Percentiles rank a stretch among this genome's conserved stretches.
phyloP scores from a whole-genome alignment of 1,140 invertebrate species.

The Papilio polytes region DNA sequence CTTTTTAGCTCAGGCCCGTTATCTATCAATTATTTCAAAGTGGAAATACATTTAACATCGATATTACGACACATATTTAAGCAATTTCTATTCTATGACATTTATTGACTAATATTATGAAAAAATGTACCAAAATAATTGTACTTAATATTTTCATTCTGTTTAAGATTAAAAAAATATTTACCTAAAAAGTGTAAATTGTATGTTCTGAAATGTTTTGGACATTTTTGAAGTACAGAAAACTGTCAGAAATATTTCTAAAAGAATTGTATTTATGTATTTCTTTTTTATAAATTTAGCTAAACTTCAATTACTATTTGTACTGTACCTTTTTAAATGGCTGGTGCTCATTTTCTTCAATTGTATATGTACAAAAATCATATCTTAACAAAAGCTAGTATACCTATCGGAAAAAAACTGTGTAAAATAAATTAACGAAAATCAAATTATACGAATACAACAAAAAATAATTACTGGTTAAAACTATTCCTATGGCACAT shows the following conservation, averaged over 20 bases:
- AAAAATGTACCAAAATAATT: not conserved
- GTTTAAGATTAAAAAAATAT: not conserved
- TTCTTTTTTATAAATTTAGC: not conserved
- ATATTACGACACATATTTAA: constrained; percentile 7
- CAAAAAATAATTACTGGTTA: not conserved
- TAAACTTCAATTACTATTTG: constrained; percentile 31
- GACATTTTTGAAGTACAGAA: not conserved
- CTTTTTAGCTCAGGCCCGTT: not conserved
- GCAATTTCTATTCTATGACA: not conserved
- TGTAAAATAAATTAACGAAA: not conserved
- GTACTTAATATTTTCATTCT: not conserved
- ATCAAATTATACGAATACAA: not conserved
- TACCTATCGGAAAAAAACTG: not conserved
- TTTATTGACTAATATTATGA: not conserved
- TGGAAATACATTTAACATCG: not conserved
- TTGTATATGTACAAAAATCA: constrained; percentile 16
- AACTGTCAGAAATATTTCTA: too few species aligned
- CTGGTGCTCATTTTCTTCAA: not conserved
- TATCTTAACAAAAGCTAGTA: not conserved
- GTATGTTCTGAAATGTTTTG: not conserved
- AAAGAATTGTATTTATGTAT: too few species aligned
- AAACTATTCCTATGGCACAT: not conserved
- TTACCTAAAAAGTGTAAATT: not conserved
- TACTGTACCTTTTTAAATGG: constrained; percentile 31
- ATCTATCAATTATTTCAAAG: not conserved